These are phyloP conservation scores for Apolygus lucorum DNA, from an alignment of 1,140 invertebrate species.

Conservation along the genomic window DNA sequence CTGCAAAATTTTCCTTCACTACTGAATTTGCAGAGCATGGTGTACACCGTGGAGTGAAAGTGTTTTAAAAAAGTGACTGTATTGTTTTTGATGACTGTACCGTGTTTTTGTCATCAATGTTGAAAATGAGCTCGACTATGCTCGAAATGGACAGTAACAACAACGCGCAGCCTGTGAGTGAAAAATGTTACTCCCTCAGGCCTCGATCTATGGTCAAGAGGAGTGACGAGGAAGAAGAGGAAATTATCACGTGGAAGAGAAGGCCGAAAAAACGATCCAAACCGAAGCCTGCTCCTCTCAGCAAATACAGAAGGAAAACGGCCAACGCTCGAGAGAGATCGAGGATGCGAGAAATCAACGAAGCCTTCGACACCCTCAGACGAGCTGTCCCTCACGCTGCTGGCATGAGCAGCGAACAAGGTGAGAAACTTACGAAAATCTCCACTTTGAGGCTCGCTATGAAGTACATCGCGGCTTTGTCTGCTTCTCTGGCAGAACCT, in stretches of 20 bases:
- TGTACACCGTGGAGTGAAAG: neutral
- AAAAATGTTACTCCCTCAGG: slow-evolving; percentile 34
- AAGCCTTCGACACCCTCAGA: slow-evolving; percentile 70
- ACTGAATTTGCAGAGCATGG: neutral
- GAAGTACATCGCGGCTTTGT: slow-evolving; percentile 71
- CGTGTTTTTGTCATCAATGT: too few species aligned
- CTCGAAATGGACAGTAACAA: slow-evolving; percentile 33
- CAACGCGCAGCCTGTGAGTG: slow-evolving; percentile 24
- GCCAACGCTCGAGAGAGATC: slow-evolving; percentile 78
- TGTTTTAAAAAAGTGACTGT: neutral
- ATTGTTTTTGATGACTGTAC: neutral
- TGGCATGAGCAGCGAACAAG: neutral
- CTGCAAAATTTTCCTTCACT: neutral
- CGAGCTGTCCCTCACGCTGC: slow-evolving; percentile 54
- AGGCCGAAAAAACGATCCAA: slow-evolving; percentile 44
- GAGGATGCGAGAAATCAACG: slow-evolving; percentile 81
- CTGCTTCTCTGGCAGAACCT: slow-evolving; percentile 37
- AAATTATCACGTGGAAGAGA: slow-evolving; percentile 28
- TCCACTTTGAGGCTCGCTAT: slow-evolving; percentile 77
- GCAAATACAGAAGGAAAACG: slow-evolving; percentile 80
- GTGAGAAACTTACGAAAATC: slow-evolving; percentile 77
- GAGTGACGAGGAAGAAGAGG: slow-evolving; percentile 30
- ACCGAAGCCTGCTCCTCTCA: slow-evolving; percentile 67
- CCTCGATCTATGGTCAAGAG: slow-evolving; percentile 29
- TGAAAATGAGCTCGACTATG: slow-evolving; percentile 1